These are phyloP conservation scores for Siderastrea siderea DNA, from an alignment of 92 coral and sea anemone species.

Conservation along the genomic window DNA sequence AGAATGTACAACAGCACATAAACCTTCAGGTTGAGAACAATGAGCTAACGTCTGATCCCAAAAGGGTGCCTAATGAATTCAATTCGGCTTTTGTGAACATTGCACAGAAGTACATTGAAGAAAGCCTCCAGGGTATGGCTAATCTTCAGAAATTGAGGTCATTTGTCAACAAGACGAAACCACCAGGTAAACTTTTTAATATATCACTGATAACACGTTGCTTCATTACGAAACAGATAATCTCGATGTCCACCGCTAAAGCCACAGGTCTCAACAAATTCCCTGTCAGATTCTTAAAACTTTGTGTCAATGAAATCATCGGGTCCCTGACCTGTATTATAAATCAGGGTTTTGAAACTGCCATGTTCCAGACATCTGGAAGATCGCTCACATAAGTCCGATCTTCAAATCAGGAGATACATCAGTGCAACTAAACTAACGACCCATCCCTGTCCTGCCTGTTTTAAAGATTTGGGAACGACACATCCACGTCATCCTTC, in stretches of 20 bases:
- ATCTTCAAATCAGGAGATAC: no score
- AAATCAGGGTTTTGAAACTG: not conserved
- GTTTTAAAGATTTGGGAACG: conserved; percentile 6
- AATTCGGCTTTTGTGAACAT: conserved; percentile 33
- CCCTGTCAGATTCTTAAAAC: no score
- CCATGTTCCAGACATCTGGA: no score
- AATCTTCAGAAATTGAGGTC: conserved; percentile 21
- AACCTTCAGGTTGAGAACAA: conserved; percentile 30
- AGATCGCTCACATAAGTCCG: no score
- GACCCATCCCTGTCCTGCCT: not conserved
- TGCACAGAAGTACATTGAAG: conserved; percentile 3
- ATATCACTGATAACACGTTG: conserved; percentile 5
- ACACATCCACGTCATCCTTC: conserved; percentile 1
- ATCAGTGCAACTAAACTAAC: no score
- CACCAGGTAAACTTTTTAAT: conserved; percentile 26
- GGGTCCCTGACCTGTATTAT: not conserved
- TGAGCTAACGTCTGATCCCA: conserved; percentile 33
- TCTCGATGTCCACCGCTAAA: no score
- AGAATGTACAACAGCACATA: conserved; percentile 31
- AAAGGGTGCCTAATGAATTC: conserved; percentile 29
- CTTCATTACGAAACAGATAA: not conserved
- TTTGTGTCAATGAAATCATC: not conserved
- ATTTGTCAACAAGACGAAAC: conserved; percentile 14
- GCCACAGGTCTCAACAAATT: no score
- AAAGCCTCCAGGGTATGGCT: conserved; percentile 1